Conservation (phyloP, 2,113 vertebrate species). For the Microtus montanus region DNA sequence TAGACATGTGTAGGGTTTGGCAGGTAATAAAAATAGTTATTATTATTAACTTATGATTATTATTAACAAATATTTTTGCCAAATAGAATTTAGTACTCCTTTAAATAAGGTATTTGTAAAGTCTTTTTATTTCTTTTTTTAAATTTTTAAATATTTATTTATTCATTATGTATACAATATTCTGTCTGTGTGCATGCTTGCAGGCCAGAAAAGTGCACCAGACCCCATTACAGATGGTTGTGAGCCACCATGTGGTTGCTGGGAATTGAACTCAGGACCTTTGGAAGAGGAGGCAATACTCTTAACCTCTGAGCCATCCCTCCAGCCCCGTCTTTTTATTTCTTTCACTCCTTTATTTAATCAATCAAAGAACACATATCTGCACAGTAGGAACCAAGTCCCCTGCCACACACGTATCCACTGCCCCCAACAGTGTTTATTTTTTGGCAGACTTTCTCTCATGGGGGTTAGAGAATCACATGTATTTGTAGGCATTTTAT, state of each 20-base stretch:
- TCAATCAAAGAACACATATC: slow-evolving; percentile 29
- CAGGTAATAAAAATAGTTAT: slow-evolving; percentile 36
- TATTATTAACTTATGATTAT: slow-evolving; percentile 31
- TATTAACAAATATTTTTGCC: slow-evolving; percentile 45
- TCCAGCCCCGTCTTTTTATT: background rate
- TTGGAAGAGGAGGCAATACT: no score
- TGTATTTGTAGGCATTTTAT: slow-evolving; percentile 66
- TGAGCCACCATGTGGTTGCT: no score
- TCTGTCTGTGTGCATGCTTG: no score
- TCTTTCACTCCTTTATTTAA: slow-evolving; percentile 29
- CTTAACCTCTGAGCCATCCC: no score
- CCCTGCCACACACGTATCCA: no score
- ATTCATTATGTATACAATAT: no score
- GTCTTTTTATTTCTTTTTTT: slow-evolving; percentile 21
- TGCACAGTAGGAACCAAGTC: background rate
- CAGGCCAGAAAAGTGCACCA: no score
- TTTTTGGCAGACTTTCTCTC: slow-evolving; percentile 49
- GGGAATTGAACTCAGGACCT: no score
- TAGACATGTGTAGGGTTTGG: slow-evolving; percentile 35
- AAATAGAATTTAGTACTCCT: slow-evolving; percentile 48
- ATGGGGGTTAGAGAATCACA: slow-evolving; percentile 50
- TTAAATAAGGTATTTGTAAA: slow-evolving; percentile 26
- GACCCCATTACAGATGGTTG: no score
- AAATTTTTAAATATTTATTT: no score
- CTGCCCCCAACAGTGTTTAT: background rate